Base-by-base conservation (phyloP, 2,888 invertebrate genomes). In the Ectemnius lituratus region DNA sequence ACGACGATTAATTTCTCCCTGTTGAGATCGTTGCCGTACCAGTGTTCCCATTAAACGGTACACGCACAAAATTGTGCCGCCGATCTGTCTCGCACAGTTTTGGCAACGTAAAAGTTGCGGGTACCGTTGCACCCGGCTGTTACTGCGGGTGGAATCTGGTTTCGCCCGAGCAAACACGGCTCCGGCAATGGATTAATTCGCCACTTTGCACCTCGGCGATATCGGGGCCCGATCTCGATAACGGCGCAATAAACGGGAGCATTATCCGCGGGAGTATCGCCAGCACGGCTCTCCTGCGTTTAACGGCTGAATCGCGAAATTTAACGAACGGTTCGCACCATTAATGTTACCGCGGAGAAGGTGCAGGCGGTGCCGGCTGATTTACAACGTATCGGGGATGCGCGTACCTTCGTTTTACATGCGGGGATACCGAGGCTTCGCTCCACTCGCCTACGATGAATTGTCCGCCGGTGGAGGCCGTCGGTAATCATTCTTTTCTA, bases 271-370 rank as follows among this genome's bases (percentile, higher is more conserved):
- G 70, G 47, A 57, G 73, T 59, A 76, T 73, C 72, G 62, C 49
- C 37, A 11, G 37, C 37, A 37, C 37, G 37, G 37, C 37, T 37
- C 37, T 60, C 11, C n/a, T 61, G 28, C 79, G 64, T 75, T 74
- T 71, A 70, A 75, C 62, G 46, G 68, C 58, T 73, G 70, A 76
- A 70, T 66, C 70, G 69, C 57, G 71, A 78, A 78, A 78, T 82
- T 82, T 83, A 81, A 81, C 70, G 78, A 69, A 82, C 74, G 62
- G 27, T 76, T 68, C 63, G 65, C 69, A 52, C 61, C 73, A 71
- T 82, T 79, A 76, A 74, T 63, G 73, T 62, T 56, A 47, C 59
- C n/a, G 75, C 70, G 37, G 37, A 69, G 71, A 52, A 52, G 8
- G 52, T 52, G 52, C 16, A 61, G 45, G 66, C 37, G 37, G 37